Conservation (phyloP, 1,140 invertebrate species). For the Charaxes varanes region DNA sequence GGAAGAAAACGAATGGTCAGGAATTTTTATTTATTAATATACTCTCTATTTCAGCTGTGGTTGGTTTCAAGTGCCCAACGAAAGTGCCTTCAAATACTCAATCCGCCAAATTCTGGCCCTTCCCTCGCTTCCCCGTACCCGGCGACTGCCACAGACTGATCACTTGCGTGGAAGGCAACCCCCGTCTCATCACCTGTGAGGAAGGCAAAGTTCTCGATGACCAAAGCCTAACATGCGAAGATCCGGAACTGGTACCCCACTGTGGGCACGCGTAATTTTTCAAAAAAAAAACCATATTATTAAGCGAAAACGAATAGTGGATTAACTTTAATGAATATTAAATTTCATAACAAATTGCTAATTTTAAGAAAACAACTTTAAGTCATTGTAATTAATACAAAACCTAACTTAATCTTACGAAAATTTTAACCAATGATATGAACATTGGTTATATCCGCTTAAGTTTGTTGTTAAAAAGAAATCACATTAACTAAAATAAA, state of each 20-base stretch:
- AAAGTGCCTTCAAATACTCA: constrained; percentile 85
- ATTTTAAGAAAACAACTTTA: no score
- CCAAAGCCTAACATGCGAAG: constrained; percentile 86
- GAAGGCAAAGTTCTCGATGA: constrained; percentile 91
- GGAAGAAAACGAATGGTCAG: no score
- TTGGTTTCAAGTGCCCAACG: constrained; percentile 89
- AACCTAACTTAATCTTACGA: no score
- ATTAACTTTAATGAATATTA: no score
- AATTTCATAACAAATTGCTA: no score
- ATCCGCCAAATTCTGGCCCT: constrained; percentile 92
- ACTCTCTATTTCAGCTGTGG: constrained; percentile 75
- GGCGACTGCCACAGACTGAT: constrained; percentile 89
- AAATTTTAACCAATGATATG: no score
- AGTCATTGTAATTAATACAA: no score
- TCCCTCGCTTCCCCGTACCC: constrained; percentile 88
- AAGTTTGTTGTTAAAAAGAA: not conserved
- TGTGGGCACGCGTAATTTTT: constrained; percentile 54
- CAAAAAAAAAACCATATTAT: constrained; percentile 30
- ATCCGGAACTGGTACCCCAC: constrained; percentile 83
- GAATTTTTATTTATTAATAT: not conserved
- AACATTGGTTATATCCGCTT: no score
- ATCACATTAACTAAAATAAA: not conserved
- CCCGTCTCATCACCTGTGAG: constrained; percentile 89
- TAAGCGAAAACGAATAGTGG: constrained; percentile 31
- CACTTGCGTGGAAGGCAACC: constrained; percentile 90